Evolutionary conservation across 2,888 invertebrate genomes (phyloP), one percentile per base, ranked within the genome.

Genomic region (Galeopsomyia nigrocyanea): DNA sequence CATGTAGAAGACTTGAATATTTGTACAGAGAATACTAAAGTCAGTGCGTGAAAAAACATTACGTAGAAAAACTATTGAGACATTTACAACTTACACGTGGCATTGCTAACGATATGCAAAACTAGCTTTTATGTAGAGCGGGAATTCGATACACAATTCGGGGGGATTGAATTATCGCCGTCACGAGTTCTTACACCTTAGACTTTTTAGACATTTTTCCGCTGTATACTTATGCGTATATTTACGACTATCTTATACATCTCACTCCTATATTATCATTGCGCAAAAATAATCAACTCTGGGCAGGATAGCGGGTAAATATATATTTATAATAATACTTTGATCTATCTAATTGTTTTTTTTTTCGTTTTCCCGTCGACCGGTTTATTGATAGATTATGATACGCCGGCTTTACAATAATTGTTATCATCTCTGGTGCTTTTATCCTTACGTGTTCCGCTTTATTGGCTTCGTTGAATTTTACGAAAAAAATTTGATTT

Each of bases 51-150:
- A 39, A 39, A 39, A 39, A 39, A 39, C 39, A 39, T 39, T 39
- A 39, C 10, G 39, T 39, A 39, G 39, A 39, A 39, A 39, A 10
- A 39, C 39, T 39, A 39, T 39, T 13, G 39, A 39, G 39, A 39
- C 39, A 39, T 39, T 39, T 31, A 58, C 39, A 65, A 31, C 62
- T 76, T 60, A 67, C 76, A 75, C 68, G 76, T 77, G 74, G 75
- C 78, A 75, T n/a, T 79, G 64, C 56, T 68, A 76, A 79, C 77
- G 75, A 65, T 46, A 77, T 73, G 79, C 78, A 79, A 74, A 80
- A 77, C 76, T 79, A 77, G 77, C 76, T 39, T 31, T 19, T 55
- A 61, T 19, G 55, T 10, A 51, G 47, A 56, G 19, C 46, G 68
- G 21, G 16, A 55, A 7, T 21, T 22, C 47, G 22, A 55, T 39